Evolutionary conservation across 35 echinoderm and acorn worm genomes (phyloP).

Genomic region (Heliocidaris erythrogramma): DNA sequence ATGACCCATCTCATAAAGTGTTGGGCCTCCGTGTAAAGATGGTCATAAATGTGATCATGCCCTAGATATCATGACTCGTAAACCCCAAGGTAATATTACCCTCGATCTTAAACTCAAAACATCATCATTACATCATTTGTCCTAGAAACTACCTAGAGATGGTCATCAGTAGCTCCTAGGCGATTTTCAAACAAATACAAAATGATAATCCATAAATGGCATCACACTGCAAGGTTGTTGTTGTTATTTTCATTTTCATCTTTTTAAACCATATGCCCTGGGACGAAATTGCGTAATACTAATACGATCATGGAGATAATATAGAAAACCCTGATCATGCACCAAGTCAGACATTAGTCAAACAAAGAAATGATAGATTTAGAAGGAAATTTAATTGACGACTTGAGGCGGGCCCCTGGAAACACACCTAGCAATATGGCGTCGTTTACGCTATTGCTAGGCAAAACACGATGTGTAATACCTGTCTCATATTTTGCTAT

Average conservation of each 20-base stretch:
- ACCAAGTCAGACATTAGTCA: neutral
- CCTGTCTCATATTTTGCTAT: neutral
- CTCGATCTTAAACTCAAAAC: neutral
- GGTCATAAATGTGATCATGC: neutral
- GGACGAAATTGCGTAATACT: neutral
- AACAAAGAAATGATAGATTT: neutral
- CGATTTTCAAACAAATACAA: too few species aligned
- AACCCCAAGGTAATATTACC: neutral
- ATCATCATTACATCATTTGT: too few species aligned
- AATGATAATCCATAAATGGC: too few species aligned
- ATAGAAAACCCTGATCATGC: neutral
- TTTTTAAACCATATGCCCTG: neutral
- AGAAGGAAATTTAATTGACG: neutral
- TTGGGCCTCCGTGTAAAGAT: neutral
- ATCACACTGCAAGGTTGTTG: too few species aligned
- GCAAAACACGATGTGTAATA: slow-evolving; percentile 20
- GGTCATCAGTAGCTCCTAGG: too few species aligned
- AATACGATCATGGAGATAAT: neutral
- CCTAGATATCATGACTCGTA: neutral
- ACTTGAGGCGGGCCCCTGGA: neutral
- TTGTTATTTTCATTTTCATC: too few species aligned
- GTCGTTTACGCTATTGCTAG: slow-evolving; percentile 42
- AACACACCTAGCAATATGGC: slow-evolving; percentile 15
- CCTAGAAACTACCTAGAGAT: too few species aligned
- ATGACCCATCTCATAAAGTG: neutral